Conservation (phyloP, 1,140 invertebrate species). For the Eufriesea mexicana region DNA sequence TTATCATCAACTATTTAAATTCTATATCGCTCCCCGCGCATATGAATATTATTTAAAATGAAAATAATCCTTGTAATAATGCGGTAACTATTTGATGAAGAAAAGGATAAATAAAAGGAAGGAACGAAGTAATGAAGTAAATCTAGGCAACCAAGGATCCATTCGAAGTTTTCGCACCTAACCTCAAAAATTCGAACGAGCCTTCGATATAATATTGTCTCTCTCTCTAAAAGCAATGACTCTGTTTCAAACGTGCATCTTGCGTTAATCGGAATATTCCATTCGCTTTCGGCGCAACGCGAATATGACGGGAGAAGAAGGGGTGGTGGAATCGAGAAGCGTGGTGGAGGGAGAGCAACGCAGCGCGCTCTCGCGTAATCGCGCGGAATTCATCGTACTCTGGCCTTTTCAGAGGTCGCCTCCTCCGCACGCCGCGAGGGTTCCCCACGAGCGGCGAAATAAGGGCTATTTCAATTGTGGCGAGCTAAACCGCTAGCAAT, state of each 20-base stretch:
- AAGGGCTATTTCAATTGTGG: slow-evolving; percentile 76
- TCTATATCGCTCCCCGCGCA: no score
- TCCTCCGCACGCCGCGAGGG: neutral
- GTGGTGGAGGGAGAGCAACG: neutral
- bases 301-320: neutral
- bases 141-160: no score
- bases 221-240: neutral
- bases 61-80: no score
- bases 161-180: neutral
- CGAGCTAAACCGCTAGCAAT: slow-evolving; percentile 71
- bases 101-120: no score
- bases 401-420: neutral
- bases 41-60: no score
- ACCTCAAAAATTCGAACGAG: neutral
- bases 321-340: neutral
- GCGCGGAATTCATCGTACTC: slow-evolving; percentile 33
- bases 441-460: slow-evolving; percentile 38
- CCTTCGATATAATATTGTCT: neutral
- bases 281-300: neutral
- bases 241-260: neutral
- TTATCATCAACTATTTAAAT: no score
- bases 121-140: no score
- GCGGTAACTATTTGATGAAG: no score
- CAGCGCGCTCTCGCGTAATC: slow-evolving; percentile 3
- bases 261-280: slow-evolving; percentile 34